phyloP scores from a whole-genome alignment of 1,140 invertebrate genomes.

The Varroa destructor region DNA sequence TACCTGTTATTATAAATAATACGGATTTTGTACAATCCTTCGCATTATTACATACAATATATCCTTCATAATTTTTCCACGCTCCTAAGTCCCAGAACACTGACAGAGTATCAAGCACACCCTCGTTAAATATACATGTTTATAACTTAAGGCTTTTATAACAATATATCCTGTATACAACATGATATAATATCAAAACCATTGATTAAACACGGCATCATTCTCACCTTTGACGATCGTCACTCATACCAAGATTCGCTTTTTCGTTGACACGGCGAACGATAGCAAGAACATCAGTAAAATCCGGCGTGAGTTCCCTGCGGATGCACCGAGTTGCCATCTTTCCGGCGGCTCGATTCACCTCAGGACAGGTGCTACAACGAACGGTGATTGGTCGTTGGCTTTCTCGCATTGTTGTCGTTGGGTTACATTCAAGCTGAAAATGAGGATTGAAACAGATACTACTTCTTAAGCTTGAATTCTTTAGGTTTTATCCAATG shows the following conservation, averaged over 20 bases:
- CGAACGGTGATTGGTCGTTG: not conserved
- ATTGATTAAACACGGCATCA: not conserved
- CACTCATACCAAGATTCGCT: slow-evolving; percentile 13
- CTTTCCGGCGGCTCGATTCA: slow-evolving; percentile 16
- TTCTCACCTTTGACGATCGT: slow-evolving; percentile 6
- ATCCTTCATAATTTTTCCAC: too few species aligned
- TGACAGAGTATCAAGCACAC: too few species aligned
- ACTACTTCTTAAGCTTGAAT: too few species aligned
- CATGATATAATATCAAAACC: too few species aligned
- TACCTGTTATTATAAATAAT: too few species aligned
- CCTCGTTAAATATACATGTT: too few species aligned
- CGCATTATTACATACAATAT: too few species aligned
- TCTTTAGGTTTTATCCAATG: too few species aligned
- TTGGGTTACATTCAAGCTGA: slow-evolving; percentile 3
- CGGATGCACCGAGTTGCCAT: slow-evolving; percentile 14
- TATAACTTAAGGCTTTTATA: too few species aligned
- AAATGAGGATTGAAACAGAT: not conserved
- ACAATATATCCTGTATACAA: too few species aligned
- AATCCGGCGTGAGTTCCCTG: not conserved
- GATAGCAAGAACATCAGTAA: not conserved
- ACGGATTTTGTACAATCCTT: too few species aligned
- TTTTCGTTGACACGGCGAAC: not conserved
- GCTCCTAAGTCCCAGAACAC: too few species aligned
- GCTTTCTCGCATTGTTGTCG: not conserved
- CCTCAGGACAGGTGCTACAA: not conserved